Evolutionary conservation across 2,113 vertebrate species (phyloP).

Genomic region (Lophochroa leadbeateri): DNA sequence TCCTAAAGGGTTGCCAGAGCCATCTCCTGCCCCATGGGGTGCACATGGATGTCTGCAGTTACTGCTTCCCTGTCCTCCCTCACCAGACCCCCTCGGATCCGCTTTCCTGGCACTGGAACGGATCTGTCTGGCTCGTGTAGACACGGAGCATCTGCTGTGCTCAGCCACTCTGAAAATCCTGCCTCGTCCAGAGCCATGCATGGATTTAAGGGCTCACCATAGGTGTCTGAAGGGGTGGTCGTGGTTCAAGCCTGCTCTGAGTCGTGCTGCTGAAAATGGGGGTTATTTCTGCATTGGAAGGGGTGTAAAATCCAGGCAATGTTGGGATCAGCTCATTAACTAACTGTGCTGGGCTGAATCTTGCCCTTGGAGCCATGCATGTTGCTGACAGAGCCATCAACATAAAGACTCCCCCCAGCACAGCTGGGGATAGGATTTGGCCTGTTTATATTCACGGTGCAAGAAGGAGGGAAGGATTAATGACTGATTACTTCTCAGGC

Average conservation of each 20-base stretch:
- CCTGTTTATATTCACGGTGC: conserved; percentile 40
- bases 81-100: neutral
- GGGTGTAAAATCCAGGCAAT: neutral
- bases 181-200: neutral
- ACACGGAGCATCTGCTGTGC: conserved; percentile 44
- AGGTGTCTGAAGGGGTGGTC: neutral
- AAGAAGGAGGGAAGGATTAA: conserved; percentile 53
- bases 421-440: conserved; percentile 49
- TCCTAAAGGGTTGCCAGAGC: neutral
- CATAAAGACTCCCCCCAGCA: conserved; percentile 23
- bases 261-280: neutral
- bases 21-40: neutral
- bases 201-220: neutral
- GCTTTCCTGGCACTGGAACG: neutral
- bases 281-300: neutral
- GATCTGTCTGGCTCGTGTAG: conserved; percentile 21
- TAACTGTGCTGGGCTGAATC: conserved; percentile 25
- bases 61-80: neutral
- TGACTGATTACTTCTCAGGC: conserved; percentile 37
- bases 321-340: conserved; percentile 42
- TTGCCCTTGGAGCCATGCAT: conserved; percentile 16
- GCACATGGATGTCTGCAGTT: neutral
- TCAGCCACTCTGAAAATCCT: neutral
- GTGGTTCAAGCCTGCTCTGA: neutral
- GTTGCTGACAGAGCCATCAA: conserved; percentile 31